Evolutionary conservation across 2,113 vertebrate genomes (phyloP).

Genomic region (Gopherus flavomarginatus): DNA sequence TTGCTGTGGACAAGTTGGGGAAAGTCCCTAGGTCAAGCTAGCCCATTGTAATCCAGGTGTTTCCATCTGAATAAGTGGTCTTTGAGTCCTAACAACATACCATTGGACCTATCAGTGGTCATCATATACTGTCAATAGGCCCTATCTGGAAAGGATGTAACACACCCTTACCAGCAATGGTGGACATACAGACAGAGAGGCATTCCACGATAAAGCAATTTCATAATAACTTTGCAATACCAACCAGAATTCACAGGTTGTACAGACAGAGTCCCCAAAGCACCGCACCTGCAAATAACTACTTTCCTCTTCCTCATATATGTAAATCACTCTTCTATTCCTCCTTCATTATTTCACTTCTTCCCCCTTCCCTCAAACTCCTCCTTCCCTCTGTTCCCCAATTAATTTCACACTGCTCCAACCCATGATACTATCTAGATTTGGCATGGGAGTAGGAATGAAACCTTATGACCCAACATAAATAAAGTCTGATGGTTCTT

Average conservation of each 20-base stretch:
- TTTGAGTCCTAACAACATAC: background rate
- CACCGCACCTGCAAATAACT: background rate
- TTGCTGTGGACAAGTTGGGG: background rate
- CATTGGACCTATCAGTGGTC: no score
- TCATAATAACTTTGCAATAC: background rate
- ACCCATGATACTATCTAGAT: background rate
- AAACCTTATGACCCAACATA: background rate
- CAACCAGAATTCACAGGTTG: background rate
- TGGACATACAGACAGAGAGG: background rate
- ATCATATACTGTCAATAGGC: no score
- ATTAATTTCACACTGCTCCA: background rate
- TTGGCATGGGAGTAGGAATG: background rate
- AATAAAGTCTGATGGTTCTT: background rate
- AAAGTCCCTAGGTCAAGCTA: background rate
- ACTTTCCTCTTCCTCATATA: background rate
- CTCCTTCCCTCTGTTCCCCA: background rate
- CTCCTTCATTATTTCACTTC: background rate
- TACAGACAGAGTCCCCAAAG: background rate
- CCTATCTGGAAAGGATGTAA: no score
- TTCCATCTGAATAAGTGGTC: background rate
- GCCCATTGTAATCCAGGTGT: background rate
- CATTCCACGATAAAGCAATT: background rate
- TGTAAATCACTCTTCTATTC: background rate
- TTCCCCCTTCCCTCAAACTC: background rate
- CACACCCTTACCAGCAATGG: background rate